A percentile compares a stretch with the other conserved stretches of the same genome.
Evolutionary conservation across 1,140 invertebrate species (phyloP).

Genomic region (Caenorhabditis briggsae): DNA sequence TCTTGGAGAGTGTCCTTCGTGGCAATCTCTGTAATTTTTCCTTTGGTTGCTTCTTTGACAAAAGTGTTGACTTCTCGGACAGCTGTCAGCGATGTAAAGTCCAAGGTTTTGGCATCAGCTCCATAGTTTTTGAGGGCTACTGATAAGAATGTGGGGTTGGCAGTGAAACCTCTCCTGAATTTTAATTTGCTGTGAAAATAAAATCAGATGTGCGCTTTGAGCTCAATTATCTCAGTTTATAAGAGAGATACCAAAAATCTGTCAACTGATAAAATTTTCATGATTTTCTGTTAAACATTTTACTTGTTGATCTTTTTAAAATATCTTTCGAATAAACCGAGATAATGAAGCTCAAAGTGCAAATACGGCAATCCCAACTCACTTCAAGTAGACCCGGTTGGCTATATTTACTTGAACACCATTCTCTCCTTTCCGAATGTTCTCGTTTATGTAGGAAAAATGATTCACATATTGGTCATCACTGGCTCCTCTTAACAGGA

Average conservation of each 20-base stretch:
- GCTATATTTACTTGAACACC: conserved; percentile 13
- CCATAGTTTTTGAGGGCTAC: conserved; percentile 42
- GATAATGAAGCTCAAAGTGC: background rate
- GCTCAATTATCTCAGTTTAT: too few species aligned
- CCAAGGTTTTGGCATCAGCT: conserved; percentile 35
- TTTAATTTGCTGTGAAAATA: too few species aligned
- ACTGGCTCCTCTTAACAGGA: conserved; percentile 32
- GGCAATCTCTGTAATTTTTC: conserved; percentile 42
- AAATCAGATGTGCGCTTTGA: too few species aligned
- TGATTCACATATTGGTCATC: conserved; percentile 39
- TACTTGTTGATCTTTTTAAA: too few species aligned
- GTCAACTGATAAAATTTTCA: too few species aligned
- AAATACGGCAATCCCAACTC: background rate
- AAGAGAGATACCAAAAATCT: too few species aligned
- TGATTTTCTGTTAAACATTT: too few species aligned
- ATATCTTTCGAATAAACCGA: too few species aligned
- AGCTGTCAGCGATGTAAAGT: background rate
- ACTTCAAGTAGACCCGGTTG: conserved; percentile 50
- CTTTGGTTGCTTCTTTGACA: conserved; percentile 45
- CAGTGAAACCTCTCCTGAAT: conserved; percentile 31
- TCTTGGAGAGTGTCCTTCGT: conserved; percentile 16
- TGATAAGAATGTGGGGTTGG: conserved; percentile 13
- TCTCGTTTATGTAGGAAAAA: conserved; percentile 19
- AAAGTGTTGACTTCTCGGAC: conserved; percentile 46
- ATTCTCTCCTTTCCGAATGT: background rate